Base-by-base conservation (phyloP, 2,888 invertebrate genomes). In the Lasioglossum zephyrum region DNA sequence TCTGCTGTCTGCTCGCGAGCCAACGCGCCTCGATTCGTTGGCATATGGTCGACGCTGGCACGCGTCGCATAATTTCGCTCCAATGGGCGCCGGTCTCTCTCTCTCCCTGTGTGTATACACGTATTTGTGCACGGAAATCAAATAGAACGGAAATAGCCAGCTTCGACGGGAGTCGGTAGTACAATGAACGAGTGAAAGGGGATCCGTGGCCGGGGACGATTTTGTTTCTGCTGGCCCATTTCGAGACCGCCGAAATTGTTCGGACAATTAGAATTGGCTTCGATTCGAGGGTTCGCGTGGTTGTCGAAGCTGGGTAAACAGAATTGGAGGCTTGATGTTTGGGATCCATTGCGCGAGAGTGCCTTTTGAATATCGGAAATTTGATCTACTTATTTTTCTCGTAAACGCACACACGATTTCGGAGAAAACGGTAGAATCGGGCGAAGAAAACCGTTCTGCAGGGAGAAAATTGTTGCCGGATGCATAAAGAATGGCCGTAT, bases 81-180 rank as follows among this genome's bases (percentile, higher is more conserved):
- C 49, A 83, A 84, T 85, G 85, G 73, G 53, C 69, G 77, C 76
- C 39, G 73, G 69, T 36, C 36, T 36, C 36, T 36, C 36, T 36
- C 36, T 36, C 36, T 36, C 36, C 31, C 26, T 31, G 2, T 26
- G 0, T 26, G 26, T 26, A 4, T 13, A 5, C 3, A 11, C 13
- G 26, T 60, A 13, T 1, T 13, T 4, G 86, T 89, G 87, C 90
- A 82, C 85, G 79, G 84, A 88, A 88, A 87, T 82, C 81, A 36
- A 66, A 66, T 57, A 78, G 75, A 81, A 88, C 90, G 89, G 89
- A 90, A 90, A 90, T 90, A 79, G 77, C 79, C 70, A 49, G 72
- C 79, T 83, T 91, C 87, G 87, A 92, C 86, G 89, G 90, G 91
- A 91, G 81, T 88, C 86, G 87, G 83, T 82, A 83, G 82, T 87